Evolutionary conservation across 1,140 invertebrate species (phyloP), one percentile per base, ranked within the genome.

Genomic region (Trachymyrmex cornetzi): DNA sequence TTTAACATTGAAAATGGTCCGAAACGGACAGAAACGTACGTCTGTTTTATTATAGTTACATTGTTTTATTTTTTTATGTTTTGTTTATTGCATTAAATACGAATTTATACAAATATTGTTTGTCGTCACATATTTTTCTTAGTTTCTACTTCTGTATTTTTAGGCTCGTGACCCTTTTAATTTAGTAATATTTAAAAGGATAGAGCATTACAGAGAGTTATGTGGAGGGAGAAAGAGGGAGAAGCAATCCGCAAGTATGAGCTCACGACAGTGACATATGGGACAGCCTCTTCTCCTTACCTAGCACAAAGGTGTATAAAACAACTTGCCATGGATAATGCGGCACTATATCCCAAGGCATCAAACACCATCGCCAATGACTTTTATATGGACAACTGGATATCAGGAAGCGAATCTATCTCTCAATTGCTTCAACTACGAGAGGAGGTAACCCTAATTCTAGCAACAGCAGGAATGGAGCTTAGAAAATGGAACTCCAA

Each of bases 381-480:
- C 59, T 89, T 93, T 34, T 95, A 94, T 77, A 88, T 94, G 6
- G 93, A 94, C 67, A 93, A 94, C 77, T 12, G 92, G 19, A 27
- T 93, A 0, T 86, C 64, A 89, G 87, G 48, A 89, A 57, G 48
- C 34, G 14, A 88, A 1, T 53, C 74, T 12, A 22, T 61, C 0
- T 22, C 57, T 0, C n/a, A 22, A 12, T 9, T 50, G 5, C 11
- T 55, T 12, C 34, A 69, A 19, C 11, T 86, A 3, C 14, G 24
- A n/a, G 0, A 38, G 6, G 44, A 79, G 0, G 11, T 67, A 2
- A 55, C 1, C 0, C 6, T 19, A 2, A 67, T 86, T 11, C 53
- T 86, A 57, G 12, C 22, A 53, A 24, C 50, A 0, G 77, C 48
- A 3, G 85, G 72, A 38, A 82, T 89, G 16, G 63, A 89, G 34